phyloP scores from a whole-genome alignment of 2,797 vertebrate species.

The Sebastes diaconus region DNA sequence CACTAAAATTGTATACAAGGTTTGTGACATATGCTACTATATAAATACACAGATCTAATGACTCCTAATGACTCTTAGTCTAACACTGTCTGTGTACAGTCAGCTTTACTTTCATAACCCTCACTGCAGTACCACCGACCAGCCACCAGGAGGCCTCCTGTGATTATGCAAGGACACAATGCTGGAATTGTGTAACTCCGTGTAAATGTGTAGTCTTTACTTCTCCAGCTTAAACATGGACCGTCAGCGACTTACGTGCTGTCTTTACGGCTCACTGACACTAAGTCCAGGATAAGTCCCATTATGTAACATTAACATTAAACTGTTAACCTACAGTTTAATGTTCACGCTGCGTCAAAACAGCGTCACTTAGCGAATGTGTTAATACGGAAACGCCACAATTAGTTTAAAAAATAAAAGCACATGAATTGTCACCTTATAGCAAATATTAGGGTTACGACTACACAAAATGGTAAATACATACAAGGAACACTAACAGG shows the following conservation, averaged over 20 bases:
- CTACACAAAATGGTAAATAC: fast-evolving
- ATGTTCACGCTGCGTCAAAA: slow-evolving; percentile 1
- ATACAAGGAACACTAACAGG: fast-evolving
- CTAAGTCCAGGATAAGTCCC: slow-evolving; percentile 3
- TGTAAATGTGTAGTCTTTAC: not conserved
- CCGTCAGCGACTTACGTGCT: no score
- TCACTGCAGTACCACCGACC: not conserved
- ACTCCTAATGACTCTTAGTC: not conserved
- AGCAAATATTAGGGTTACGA: fast-evolving
- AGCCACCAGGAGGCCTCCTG: slow-evolving; percentile 44
- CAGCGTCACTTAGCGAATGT: fast-evolving
- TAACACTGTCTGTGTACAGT: not conserved
- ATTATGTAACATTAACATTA: slow-evolving; percentile 48
- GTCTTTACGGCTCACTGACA: not conserved
- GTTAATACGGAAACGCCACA: not conserved
- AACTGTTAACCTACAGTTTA: slow-evolving; percentile 12
- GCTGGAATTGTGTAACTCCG: slow-evolving; percentile 73
- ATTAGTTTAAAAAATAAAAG: slow-evolving; percentile 27
- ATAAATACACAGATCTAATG: not conserved
- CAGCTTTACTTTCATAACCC: slow-evolving; percentile 33
- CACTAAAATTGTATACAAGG: no score
- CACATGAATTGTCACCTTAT: fast-evolving
- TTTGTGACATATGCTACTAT: no score
- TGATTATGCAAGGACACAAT: slow-evolving; percentile 77
- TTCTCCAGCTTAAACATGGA: not conserved